Conservation (phyloP, 2,888 invertebrate species). For the Pollenia amentaria region DNA sequence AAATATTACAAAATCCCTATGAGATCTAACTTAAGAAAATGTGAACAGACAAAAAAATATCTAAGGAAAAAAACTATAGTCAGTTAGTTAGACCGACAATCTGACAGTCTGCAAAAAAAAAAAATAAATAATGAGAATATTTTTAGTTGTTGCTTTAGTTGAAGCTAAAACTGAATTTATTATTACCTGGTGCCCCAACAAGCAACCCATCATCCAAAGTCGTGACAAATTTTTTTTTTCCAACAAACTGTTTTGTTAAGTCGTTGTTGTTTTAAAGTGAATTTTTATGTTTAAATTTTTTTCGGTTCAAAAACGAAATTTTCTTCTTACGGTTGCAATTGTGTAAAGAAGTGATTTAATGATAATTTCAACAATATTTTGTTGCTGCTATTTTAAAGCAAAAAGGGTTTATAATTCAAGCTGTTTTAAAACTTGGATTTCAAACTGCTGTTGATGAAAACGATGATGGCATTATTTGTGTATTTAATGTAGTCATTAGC, state of each 20-base stretch:
- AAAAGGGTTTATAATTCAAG: constrained; percentile 55
- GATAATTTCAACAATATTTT: constrained; percentile 66
- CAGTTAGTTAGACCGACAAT: constrained; percentile 4
- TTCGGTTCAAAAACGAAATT: constrained; percentile 29
- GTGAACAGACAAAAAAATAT: neutral
- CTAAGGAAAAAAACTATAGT: constrained; percentile 3
- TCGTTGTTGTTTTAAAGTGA: constrained; percentile 27
- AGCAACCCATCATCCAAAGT: constrained; percentile 65
- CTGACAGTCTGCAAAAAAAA: constrained; percentile 9
- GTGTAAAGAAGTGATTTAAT: constrained; percentile 71
- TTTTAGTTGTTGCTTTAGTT: constrained; percentile 16
- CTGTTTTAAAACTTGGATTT: neutral
- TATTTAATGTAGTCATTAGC: constrained; percentile 68
- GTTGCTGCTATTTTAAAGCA: neutral
- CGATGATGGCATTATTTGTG: constrained; percentile 69
- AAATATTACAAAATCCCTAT: constrained; percentile 69
- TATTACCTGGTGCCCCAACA: constrained; percentile 37
- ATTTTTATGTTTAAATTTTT: neutral
- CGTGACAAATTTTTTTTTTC: constrained; percentile 67
- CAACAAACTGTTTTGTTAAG: constrained; percentile 32
- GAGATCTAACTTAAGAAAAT: constrained; percentile 29
- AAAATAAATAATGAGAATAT: constrained; percentile 56
- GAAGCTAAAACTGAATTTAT: constrained; percentile 40
- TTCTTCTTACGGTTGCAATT: constrained; percentile 52
- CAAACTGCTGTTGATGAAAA: constrained; percentile 12